A percentile compares a stretch with the other conserved stretches of the same genome.
Conservation (phyloP, 2,888 invertebrate genomes). For the Drosophila anomelani region DNA sequence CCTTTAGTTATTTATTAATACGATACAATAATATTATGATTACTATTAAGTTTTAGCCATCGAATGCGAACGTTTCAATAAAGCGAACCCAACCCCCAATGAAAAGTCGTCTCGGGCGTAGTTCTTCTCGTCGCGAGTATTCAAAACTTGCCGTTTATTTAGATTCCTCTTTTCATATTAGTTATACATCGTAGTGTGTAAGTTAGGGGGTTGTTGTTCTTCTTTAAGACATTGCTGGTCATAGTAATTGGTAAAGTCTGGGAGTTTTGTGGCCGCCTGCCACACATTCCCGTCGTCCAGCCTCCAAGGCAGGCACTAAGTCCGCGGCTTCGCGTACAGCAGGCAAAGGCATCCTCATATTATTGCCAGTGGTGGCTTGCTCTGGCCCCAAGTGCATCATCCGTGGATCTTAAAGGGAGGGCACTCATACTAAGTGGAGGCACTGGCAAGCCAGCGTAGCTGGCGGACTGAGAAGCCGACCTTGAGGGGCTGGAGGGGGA, state of each 20-base stretch:
- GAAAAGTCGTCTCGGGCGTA: slow-evolving; percentile 16
- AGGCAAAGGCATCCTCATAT: slow-evolving; percentile 73
- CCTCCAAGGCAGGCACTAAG: slow-evolving; percentile 54
- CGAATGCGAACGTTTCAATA: slow-evolving; percentile 68
- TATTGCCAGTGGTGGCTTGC: slow-evolving; percentile 42
- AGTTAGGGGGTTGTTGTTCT: slow-evolving; percentile 46
- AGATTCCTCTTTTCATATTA: slow-evolving; percentile 58
- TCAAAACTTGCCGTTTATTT: slow-evolving; percentile 76
- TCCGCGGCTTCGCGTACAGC: slow-evolving; percentile 44
- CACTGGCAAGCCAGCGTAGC: slow-evolving; percentile 21
- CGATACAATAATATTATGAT: slow-evolving; percentile 54
- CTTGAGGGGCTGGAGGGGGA: slow-evolving; percentile 16
- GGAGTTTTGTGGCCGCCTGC: slow-evolving; percentile 35
- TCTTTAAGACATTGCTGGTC: slow-evolving; percentile 55
- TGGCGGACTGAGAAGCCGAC: slow-evolving; percentile 14
- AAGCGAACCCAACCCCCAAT: slow-evolving; percentile 57
- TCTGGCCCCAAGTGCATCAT: slow-evolving; percentile 13
- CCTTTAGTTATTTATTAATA: slow-evolving; percentile 75
- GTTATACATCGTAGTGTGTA: slow-evolving; percentile 54
- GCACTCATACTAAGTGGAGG: not conserved
- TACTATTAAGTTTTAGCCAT: slow-evolving; percentile 69
- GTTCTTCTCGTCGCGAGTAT: slow-evolving; percentile 73
- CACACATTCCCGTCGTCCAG: slow-evolving; percentile 12
- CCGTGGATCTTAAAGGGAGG: not conserved
- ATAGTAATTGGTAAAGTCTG: slow-evolving; percentile 55